phyloP scores from a whole-genome alignment of 92 coral and sea anemone species.

The Pocillopora grandis region DNA sequence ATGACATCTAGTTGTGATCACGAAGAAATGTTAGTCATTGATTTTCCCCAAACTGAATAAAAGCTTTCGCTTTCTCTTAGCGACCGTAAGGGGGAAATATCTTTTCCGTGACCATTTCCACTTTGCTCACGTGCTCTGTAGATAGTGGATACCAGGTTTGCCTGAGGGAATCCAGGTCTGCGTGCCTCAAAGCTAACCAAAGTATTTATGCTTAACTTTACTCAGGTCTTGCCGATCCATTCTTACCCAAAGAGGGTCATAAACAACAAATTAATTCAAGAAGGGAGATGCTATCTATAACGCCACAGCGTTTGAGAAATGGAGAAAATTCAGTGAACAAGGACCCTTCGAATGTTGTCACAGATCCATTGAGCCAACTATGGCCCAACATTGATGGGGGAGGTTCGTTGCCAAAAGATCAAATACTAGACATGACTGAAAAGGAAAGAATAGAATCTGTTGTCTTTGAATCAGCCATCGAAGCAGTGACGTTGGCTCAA shows the following conservation, averaged over 20 bases:
- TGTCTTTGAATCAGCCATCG: slow-evolving; percentile 54
- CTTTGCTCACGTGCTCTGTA: too few species aligned
- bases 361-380: neutral
- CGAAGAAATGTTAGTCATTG: too few species aligned
- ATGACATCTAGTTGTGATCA: too few species aligned
- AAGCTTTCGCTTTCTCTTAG: too few species aligned
- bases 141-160: too few species aligned
- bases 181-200: neutral
- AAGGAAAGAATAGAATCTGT: slow-evolving; percentile 13
- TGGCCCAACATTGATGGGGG: neutral
- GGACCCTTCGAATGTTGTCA: neutral
- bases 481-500: slow-evolving; percentile 33
- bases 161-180: too few species aligned
- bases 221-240: slow-evolving; percentile 36
- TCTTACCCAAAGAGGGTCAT: slow-evolving; percentile 13
- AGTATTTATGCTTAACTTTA: neutral
- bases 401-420: neutral
- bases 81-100: too few species aligned
- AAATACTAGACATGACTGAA: too few species aligned
- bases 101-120: too few species aligned
- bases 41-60: too few species aligned
- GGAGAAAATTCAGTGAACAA: neutral
- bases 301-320: neutral
- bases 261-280: slow-evolving; percentile 7
- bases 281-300: neutral